Evolutionary conservation across 1,140 invertebrate genomes (phyloP), one percentile per base, ranked within the genome.

Genomic region (Tetramorium alpestre): DNA sequence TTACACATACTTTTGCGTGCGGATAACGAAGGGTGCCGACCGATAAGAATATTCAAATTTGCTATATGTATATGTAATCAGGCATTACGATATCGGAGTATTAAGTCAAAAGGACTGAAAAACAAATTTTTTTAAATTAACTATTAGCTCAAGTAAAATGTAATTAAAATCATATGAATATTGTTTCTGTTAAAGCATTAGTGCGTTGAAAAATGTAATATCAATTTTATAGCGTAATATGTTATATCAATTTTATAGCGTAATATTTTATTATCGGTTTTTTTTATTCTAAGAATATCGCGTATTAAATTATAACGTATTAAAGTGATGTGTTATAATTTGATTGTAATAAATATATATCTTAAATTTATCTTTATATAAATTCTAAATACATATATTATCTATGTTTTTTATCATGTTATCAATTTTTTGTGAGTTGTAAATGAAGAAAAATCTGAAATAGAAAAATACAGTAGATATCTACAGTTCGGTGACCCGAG

Each of bases 1-100:
- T 51, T 69, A 41, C 88, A 85, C 85, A 80, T 87, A 87, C 60
- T 85, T 86, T 77, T 80, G 84, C 78, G 67, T 64, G 44, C 69
- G 82, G 88, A 92, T 92, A 92, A 92, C 87, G 85, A 88, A 84
- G 82, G 89, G 58, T 49, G 87, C 75, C 88, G 84, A 72, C 89
- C 91, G 94, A 94, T 94, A 94, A 94, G 89, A 93, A 93, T 92
- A 93, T 94, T 94, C 93, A 94, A 94, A 94, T 94, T 93, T 92
- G 22, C 78, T 84, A n/a, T 41, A 41, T 84, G 38, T 70, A 69
- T 84, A 84, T 91, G 91, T 93, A 91, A 94, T 93, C 89, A 86
- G 69, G 64, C 65, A 25, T 69, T 84, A 67, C 28, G 69, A 86
- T 77, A 49, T 18, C 44, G 49, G 72, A 72, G 75, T 33, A 33